These are phyloP conservation scores for Stomatorhinus ivindoensis DNA, from an alignment of 2,113 vertebrate genomes.

Conservation along the genomic window DNA sequence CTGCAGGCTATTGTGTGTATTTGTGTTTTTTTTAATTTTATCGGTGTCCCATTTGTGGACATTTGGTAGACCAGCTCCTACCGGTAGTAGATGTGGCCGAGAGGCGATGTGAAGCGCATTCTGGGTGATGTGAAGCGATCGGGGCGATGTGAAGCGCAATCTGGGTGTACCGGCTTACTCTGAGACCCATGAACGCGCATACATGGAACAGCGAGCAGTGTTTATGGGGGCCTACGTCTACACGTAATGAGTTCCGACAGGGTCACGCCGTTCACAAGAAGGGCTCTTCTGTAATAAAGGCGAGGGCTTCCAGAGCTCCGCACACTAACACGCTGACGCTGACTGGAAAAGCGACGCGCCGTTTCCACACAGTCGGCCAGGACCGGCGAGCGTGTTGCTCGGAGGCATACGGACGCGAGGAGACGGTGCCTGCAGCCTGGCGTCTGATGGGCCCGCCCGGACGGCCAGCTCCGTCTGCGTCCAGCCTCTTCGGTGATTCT, in stretches of 20 bases:
- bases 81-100: background rate
- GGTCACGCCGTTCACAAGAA: background rate
- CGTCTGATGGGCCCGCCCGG: no score
- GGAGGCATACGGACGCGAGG: background rate
- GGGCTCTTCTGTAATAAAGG: background rate
- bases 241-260: background rate
- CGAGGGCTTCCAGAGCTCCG: background rate
- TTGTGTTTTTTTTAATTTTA: background rate
- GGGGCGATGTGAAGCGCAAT: background rate
- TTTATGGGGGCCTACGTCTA: background rate
- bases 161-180: background rate
- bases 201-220: background rate
- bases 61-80: background rate
- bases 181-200: background rate
- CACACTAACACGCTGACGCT: background rate
- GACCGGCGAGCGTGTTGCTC: background rate
- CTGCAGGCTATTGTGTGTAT: background rate
- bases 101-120: background rate
- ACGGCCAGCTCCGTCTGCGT: background rate
- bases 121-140: no score
- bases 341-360: background rate
- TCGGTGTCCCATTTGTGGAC: background rate
- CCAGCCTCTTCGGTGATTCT: background rate
- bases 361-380: conserved; percentile 1
- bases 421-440: background rate